These are phyloP conservation scores for Psilopogon haemacephalus DNA, from an alignment of 2,113 vertebrate species.

Conservation along the genomic window DNA sequence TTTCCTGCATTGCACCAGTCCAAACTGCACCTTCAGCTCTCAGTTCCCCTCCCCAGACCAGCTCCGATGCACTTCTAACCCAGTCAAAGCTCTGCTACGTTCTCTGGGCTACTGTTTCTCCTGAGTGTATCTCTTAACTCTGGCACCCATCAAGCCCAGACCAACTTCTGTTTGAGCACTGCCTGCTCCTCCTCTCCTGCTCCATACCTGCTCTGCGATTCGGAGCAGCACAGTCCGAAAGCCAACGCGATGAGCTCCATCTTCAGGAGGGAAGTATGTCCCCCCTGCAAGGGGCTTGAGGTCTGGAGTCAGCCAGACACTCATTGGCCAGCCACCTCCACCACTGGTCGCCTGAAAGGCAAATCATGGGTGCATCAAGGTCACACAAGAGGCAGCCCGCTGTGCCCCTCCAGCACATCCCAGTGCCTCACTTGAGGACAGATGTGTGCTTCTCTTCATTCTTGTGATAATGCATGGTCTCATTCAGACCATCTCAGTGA, in stretches of 20 bases:
- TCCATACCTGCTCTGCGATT: constrained; percentile 83
- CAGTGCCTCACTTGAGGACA: neutral
- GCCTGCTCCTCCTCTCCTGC: neutral
- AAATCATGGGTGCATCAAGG: rapidly evolving
- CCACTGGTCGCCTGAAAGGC: constrained; percentile 86
- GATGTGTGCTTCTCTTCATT: rapidly evolving
- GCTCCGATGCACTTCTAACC: neutral
- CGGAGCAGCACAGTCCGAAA: constrained; percentile 86
- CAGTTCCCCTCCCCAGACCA: rapidly evolving
- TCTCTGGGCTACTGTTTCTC: neutral
- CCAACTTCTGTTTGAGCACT: neutral
- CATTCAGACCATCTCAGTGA: neutral
- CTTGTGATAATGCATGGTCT: rapidly evolving
- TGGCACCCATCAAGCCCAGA: neutral
- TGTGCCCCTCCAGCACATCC: neutral
- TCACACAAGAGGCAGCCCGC: neutral
- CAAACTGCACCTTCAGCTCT: neutral
- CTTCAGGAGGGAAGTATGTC: constrained; percentile 91
- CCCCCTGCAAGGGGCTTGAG: constrained; percentile 91
- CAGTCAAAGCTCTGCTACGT: neutral
- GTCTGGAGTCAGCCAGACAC: constrained; percentile 92
- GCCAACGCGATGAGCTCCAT: constrained; percentile 80
- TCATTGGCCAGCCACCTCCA: constrained; percentile 97
- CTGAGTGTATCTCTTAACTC: neutral
- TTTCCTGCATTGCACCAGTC: neutral